phyloP scores from a whole-genome alignment of 2,797 vertebrate species.

The Sciurus vulgaris region DNA sequence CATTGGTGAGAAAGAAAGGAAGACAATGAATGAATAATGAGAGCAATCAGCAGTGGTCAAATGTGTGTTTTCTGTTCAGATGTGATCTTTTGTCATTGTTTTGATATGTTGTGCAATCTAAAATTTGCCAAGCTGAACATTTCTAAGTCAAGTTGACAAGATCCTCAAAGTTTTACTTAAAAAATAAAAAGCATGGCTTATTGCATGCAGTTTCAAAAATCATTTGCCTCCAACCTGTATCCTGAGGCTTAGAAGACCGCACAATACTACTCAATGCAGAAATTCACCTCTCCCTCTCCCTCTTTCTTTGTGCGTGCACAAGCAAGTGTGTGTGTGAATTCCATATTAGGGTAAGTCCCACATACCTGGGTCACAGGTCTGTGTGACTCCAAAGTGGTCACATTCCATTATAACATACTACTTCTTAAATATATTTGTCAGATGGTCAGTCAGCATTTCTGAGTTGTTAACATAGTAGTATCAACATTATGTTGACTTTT shows the following conservation, averaged over 20 bases:
- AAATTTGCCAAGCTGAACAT: background rate
- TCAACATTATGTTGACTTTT: slow-evolving; percentile 9
- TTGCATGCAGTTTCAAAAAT: background rate
- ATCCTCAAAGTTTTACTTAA: background rate
- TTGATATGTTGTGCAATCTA: background rate
- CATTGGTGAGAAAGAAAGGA: background rate
- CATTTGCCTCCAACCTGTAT: background rate
- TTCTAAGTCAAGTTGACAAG: background rate
- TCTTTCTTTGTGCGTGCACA: background rate
- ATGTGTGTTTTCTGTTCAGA: background rate
- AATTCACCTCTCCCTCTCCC: background rate
- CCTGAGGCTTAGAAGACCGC: background rate
- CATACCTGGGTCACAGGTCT: background rate
- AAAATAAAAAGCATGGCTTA: background rate
- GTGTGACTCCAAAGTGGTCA: background rate
- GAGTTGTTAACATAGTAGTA: background rate
- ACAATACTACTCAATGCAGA: background rate
- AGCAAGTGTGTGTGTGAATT: background rate
- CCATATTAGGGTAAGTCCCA: background rate
- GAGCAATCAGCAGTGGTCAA: background rate
- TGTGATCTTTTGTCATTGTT: background rate
- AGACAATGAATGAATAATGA: background rate
- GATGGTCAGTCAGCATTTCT: background rate
- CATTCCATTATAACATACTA: background rate
- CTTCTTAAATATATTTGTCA: background rate